Conservation (phyloP, 2,888 invertebrate genomes). For the Nymphalis urticae region DNA sequence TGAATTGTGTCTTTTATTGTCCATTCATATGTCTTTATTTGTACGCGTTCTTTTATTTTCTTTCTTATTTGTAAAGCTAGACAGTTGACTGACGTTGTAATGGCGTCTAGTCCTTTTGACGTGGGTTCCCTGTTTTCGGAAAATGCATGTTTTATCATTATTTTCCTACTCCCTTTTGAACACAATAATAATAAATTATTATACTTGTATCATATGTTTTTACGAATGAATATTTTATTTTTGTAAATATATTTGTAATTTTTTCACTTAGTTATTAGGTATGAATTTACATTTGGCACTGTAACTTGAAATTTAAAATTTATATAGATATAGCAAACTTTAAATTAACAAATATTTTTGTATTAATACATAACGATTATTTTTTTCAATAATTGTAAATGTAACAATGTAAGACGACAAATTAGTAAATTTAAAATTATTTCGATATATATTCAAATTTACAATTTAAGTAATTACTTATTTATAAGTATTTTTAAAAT, state of each 20-base stretch:
- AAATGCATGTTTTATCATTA: constrained; percentile 34
- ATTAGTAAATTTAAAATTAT: too few relatives aligned
- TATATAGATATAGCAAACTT: too few relatives aligned
- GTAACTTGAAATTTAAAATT: too few relatives aligned
- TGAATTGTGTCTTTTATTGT: constrained; percentile 27
- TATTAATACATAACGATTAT: too few relatives aligned
- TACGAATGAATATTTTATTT: background rate
- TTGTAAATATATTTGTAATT: background rate
- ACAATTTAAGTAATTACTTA: too few relatives aligned
- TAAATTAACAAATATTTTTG: too few relatives aligned
- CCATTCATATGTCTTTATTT: constrained; percentile 40
- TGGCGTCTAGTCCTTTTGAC: constrained; percentile 42
- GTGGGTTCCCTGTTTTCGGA: constrained; percentile 38
- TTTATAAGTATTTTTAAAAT: too few relatives aligned
- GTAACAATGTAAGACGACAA: too few relatives aligned
- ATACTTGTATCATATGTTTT: background rate
- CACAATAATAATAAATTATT: background rate
- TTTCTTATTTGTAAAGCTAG: constrained; percentile 44
- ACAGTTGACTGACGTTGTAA: constrained; percentile 41
- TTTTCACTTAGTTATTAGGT: too few relatives aligned
- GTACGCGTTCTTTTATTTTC: constrained; percentile 34
- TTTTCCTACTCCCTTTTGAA: constrained; percentile 16
- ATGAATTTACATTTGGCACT: too few relatives aligned
- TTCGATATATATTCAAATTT: too few relatives aligned
- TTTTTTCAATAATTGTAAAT: too few relatives aligned